Percentiles rank a stretch among this genome's conserved stretches.
Evolutionary conservation across 1,140 invertebrate genomes (phyloP).

Genomic region (Drosophila subpulchrella): DNA sequence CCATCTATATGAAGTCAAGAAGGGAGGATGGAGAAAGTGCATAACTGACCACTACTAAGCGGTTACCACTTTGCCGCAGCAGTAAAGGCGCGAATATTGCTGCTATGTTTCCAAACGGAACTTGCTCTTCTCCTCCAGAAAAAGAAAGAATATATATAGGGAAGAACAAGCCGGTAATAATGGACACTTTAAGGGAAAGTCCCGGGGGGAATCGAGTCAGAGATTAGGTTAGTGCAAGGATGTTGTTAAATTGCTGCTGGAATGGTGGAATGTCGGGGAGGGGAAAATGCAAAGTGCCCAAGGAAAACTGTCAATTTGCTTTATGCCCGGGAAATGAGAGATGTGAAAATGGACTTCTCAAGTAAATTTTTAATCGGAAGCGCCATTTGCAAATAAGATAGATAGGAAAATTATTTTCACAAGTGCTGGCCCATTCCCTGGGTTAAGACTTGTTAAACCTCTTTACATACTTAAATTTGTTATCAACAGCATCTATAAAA

Average conservation of each 20-base stretch:
- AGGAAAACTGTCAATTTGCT: conserved; percentile 4
- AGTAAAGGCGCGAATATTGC: conserved; percentile 35
- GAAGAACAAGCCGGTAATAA: conserved; percentile 39
- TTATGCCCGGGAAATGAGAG: conserved; percentile 1
- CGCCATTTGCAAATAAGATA: background rate
- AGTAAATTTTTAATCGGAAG: background rate
- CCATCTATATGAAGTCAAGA: conserved; percentile 39
- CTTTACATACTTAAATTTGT: background rate
- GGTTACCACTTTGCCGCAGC: conserved; percentile 13
- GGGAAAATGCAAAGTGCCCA: background rate
- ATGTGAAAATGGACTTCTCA: conserved; percentile 10
- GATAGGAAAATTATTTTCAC: background rate
- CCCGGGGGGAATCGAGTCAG: conserved; percentile 1
- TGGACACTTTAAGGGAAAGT: conserved; percentile 8
- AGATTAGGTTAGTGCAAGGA: conserved; percentile 11
- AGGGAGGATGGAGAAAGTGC: conserved; percentile 38
- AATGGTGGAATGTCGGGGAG: background rate
- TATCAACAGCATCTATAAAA: no score
- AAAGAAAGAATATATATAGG: conserved; percentile 16
- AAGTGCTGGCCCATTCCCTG: background rate
- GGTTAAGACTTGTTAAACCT: background rate
- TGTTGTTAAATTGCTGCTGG: background rate
- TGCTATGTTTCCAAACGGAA: conserved; percentile 21
- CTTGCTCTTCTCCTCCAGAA: background rate
- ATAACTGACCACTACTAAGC: conserved; percentile 57